Percentiles rank a stretch among this genome's conserved stretches.
phyloP scores from a whole-genome alignment of 2,113 vertebrate genomes.

The Odocoileus hemionus region DNA sequence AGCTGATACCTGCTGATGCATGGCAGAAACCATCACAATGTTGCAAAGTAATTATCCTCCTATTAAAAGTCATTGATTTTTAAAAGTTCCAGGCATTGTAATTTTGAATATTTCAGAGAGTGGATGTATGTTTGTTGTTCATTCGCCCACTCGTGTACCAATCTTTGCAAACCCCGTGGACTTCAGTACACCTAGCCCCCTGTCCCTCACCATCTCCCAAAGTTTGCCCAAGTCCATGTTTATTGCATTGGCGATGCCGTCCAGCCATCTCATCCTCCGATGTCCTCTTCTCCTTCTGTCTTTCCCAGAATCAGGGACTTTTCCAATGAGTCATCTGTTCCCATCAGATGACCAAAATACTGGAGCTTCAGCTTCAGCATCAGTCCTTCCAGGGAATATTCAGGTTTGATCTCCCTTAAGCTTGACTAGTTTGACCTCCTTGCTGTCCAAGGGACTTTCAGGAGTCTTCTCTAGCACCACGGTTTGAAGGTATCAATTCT shows the following conservation, averaged over 20 bases:
- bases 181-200: accelerated
- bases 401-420: background rate
- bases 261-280: background rate
- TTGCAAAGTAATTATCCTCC: background rate
- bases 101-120: background rate
- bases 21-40: background rate
- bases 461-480: background rate
- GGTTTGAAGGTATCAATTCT: background rate
- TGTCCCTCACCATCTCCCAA: background rate
- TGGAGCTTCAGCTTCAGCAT: background rate
- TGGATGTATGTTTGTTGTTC: background rate
- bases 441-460: background rate
- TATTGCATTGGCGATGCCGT: background rate
- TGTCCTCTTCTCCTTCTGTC: background rate
- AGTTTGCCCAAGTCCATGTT: background rate
- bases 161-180: accelerated
- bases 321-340: background rate
- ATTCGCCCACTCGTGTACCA: background rate
- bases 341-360: background rate
- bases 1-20: too few relatives aligned
- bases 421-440: background rate
- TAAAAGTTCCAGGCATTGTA: background rate
- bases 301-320: background rate
- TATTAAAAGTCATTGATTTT: background rate
- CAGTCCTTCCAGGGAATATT: background rate